Evolutionary conservation across 2,888 invertebrate genomes (phyloP).

Genomic region (Phortica magna): DNA sequence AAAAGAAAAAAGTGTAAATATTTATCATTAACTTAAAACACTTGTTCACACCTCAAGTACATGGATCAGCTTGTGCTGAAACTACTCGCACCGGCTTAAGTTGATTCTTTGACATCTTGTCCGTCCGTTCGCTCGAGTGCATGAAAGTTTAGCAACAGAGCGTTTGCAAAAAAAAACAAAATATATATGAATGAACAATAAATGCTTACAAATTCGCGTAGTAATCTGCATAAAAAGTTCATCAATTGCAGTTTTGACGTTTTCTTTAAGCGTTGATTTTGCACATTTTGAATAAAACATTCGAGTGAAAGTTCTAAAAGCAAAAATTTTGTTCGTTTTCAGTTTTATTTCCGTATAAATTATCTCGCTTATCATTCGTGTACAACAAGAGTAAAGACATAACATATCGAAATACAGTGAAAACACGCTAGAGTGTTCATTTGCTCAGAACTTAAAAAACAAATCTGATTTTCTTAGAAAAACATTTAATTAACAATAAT

Average conservation of each 20-base stretch:
- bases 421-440: background rate
- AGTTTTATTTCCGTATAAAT: background rate
- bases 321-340: background rate
- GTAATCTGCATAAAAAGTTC: slow-evolving; percentile 18
- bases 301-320: slow-evolving; percentile 25
- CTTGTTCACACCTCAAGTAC: background rate
- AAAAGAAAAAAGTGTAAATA: slow-evolving; percentile 12
- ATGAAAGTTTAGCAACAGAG: background rate
- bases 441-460: background rate
- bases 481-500: background rate
- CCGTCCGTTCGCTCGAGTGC: no score
- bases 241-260: background rate
- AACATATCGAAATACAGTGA: background rate
- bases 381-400: background rate
- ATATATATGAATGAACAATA: background rate
- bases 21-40: slow-evolving; percentile 5
- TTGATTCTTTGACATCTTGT: background rate
- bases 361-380: background rate
- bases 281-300: slow-evolving; percentile 7
- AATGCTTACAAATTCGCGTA: background rate
- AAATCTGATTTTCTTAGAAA: background rate
- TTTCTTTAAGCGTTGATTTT: background rate
- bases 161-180: background rate
- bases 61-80: background rate
- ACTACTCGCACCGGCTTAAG: background rate